These are phyloP conservation scores for Astreopora myriophthalma DNA, from an alignment of 64 coral and sea anemone species.

Conservation along the genomic window DNA sequence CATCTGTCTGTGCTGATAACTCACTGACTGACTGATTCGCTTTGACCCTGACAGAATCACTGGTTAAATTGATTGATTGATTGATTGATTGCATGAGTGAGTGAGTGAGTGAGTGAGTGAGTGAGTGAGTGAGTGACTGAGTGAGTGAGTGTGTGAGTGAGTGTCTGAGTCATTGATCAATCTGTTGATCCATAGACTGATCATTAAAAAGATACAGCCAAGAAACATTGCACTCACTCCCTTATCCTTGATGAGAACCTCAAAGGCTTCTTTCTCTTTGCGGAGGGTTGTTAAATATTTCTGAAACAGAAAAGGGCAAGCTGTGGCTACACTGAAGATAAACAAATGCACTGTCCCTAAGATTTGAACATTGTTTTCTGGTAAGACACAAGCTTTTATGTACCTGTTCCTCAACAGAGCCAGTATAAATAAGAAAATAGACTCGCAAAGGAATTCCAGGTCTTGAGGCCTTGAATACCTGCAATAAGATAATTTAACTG, in stretches of 20 bases:
- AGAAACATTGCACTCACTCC: conserved; percentile 63
- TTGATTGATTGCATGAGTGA: background rate
- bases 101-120: background rate
- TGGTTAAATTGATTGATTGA: background rate
- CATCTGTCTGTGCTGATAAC: too few species aligned
- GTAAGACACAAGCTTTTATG: background rate
- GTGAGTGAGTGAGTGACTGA: too few species aligned
- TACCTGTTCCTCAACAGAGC: conserved; percentile 99
- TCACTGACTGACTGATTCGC: too few species aligned
- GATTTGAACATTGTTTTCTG: background rate
- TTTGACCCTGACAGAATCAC: background rate
- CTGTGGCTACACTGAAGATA: too few species aligned
- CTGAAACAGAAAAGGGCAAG: conserved; percentile 13
- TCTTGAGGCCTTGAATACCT: conserved; percentile 96
- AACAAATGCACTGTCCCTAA: background rate
- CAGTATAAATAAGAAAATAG: conserved; percentile 95
- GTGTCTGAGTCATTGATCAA: too few species aligned
- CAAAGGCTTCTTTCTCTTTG: conserved; percentile 99
- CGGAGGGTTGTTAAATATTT: conserved; percentile 95
- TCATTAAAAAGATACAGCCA: background rate
- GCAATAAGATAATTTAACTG: background rate
- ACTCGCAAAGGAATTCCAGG: conserved; percentile 92
- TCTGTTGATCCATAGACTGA: too few species aligned
- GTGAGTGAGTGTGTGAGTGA: too few species aligned
- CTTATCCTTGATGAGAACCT: conserved; percentile 91